Conservation (phyloP, 2,113 vertebrate species). For the Panthera leo region DNA sequence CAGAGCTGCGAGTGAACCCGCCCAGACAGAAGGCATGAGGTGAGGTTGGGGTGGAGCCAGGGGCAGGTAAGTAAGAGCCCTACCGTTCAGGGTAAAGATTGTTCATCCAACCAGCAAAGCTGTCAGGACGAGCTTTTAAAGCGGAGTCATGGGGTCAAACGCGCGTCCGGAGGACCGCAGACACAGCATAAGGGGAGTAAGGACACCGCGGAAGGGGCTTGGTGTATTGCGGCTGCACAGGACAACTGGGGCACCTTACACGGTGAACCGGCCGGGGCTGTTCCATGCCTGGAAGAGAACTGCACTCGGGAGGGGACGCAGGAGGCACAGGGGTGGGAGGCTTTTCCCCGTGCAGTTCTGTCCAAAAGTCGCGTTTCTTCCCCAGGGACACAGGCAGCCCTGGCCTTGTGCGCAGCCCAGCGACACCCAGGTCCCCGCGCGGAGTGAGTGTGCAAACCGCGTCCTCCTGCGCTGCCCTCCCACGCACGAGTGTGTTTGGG, state of each 20-base stretch:
- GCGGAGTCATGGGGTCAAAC: not conserved
- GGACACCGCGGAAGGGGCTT: accelerated
- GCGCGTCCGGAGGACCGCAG: not conserved
- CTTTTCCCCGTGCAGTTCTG: accelerated
- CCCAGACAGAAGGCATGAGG: not conserved
- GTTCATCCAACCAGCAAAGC: not conserved
- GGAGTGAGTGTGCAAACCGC: too few relatives aligned
- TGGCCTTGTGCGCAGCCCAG: not conserved
- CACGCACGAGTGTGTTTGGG: not conserved
- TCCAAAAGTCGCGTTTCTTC: not conserved
- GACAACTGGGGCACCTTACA: not conserved
- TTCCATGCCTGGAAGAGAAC: not conserved
- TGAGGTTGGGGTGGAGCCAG: not conserved
- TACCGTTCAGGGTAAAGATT: not conserved
- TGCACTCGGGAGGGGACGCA: accelerated
- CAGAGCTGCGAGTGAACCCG: not conserved
- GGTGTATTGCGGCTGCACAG: not conserved
- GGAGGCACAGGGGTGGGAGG: too few relatives aligned
- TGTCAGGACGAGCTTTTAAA: not conserved
- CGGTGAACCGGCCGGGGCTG: accelerated
- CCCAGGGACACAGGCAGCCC: accelerated
- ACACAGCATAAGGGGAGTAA: accelerated
- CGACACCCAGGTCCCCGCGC: not conserved
- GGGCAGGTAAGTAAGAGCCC: not conserved
- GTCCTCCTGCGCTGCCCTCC: not conserved